phyloP scores from a whole-genome alignment of 2,113 vertebrate species.

The Thalassoma bifasciatum region DNA sequence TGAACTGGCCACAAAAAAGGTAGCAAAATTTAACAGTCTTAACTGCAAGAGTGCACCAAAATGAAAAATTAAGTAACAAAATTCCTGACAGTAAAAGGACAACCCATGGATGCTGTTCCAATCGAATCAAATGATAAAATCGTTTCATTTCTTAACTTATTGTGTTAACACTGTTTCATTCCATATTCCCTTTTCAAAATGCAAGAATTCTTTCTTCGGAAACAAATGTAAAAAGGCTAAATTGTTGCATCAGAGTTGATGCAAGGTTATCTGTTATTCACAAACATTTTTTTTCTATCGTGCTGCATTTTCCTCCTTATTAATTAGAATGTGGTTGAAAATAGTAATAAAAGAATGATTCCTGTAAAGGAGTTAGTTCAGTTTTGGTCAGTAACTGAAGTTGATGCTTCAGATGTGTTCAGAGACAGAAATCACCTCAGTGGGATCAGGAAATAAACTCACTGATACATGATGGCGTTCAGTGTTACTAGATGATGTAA shows the following conservation, averaged over 20 bases:
- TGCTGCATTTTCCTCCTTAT: no score
- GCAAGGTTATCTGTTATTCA: no score
- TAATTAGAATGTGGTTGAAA: no score
- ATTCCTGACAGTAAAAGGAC: neutral
- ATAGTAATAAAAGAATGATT: no score
- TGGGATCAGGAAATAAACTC: neutral
- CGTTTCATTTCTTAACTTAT: no score
- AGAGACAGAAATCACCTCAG: constrained; percentile 18
- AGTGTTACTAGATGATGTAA: constrained; percentile 2
- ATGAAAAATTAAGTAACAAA: neutral
- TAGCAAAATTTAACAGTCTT: no score
- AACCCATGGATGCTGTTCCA: neutral
- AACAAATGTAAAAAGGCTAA: neutral
- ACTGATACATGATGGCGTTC: constrained; percentile 5
- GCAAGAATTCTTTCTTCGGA: neutral
- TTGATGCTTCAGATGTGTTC: neutral
- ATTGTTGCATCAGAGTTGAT: neutral
- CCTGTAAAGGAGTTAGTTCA: neutral
- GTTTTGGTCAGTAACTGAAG: constrained; percentile 9
- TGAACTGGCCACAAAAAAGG: neutral
- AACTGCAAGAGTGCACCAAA: no score
- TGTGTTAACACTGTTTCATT: neutral
- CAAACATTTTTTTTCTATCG: no score
- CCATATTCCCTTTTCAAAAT: neutral
- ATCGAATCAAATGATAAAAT: no score